A percentile compares a stretch with the other conserved stretches of the same genome.
Conservation (phyloP, 2,888 invertebrate species). For the Pinctada fucata region DNA sequence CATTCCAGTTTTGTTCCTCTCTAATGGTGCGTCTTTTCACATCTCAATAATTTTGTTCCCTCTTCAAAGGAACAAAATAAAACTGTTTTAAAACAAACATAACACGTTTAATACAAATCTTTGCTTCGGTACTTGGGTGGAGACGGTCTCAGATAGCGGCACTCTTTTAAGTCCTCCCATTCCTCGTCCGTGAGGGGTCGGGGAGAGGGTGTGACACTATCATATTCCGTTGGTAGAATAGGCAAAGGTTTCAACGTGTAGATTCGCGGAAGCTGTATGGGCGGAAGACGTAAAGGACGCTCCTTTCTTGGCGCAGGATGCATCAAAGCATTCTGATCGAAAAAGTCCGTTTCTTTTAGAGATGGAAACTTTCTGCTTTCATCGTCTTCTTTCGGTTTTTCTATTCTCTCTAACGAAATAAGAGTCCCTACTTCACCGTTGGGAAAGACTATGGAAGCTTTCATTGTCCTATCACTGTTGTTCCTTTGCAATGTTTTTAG, state of each 20-base stretch:
- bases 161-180: slow-evolving; percentile 64
- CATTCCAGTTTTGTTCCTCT: too few relatives aligned
- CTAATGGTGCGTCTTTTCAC: too few relatives aligned
- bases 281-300: slow-evolving; percentile 58
- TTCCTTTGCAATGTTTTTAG: slow-evolving; percentile 51
- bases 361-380: slow-evolving; percentile 22
- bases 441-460: slow-evolving; percentile 56
- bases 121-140: slow-evolving; percentile 29
- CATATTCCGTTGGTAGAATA: slow-evolving; percentile 51
- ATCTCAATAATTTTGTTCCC: too few relatives aligned
- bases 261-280: slow-evolving; percentile 59
- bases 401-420: slow-evolving; percentile 53
- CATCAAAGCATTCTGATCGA: slow-evolving; percentile 23
- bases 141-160: slow-evolving; percentile 59
- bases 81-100: too few relatives aligned
- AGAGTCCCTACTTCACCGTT: slow-evolving; percentile 59
- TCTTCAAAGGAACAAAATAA: too few relatives aligned
- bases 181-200: slow-evolving; percentile 55
- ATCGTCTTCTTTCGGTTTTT: slow-evolving; percentile 23
- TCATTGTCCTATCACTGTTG: slow-evolving; percentile 51
- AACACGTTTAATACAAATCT: background rate
- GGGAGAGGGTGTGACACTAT: slow-evolving; percentile 43
- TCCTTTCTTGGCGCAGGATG: slow-evolving; percentile 36
- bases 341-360: slow-evolving; percentile 13
- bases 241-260: slow-evolving; percentile 55